Percentiles rank a stretch among this genome's conserved stretches.
Conservation (phyloP, 2,888 invertebrate genomes). For the Bellardia bayeri region DNA sequence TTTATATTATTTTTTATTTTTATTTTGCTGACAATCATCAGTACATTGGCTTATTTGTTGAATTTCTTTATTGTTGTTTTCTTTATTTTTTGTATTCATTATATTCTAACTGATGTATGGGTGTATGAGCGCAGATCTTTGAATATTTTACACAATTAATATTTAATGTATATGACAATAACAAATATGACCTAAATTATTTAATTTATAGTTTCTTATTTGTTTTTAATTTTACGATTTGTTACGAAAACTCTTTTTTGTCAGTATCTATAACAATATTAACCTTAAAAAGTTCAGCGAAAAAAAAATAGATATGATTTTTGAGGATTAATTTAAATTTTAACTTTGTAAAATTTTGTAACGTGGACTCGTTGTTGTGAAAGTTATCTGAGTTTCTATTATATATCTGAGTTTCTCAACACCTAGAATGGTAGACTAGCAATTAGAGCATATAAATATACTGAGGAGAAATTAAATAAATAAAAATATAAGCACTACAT, state of each 20-base stretch:
- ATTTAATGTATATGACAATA: constrained; percentile 72
- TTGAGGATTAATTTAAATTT: not conserved
- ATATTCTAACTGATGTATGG: constrained; percentile 34
- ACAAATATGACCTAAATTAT: constrained; percentile 82
- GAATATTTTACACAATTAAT: constrained; percentile 69
- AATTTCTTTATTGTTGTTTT: constrained; percentile 40
- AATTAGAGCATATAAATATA: too few relatives aligned
- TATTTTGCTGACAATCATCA: constrained; percentile 42
- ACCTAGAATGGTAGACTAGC: too few relatives aligned
- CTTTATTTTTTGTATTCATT: constrained; percentile 2
- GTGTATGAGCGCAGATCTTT: constrained; percentile 43
- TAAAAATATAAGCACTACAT: too few relatives aligned
- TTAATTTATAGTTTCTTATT: constrained; percentile 82
- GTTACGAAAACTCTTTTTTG: constrained; percentile 75
- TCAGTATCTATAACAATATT: constrained; percentile 1
- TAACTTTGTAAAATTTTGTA: not conserved
- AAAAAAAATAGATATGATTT: not conserved
- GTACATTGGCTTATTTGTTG: constrained; percentile 68
- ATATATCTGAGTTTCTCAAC: too few relatives aligned
- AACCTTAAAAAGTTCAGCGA: constrained; percentile 38
- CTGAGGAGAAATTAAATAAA: too few relatives aligned
- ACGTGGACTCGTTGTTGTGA: too few relatives aligned
- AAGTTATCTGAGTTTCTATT: too few relatives aligned
- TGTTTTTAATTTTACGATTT: constrained; percentile 83
- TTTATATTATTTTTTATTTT: constrained; percentile 8